These are phyloP conservation scores for Seriola dumerili DNA, from an alignment of 2,113 vertebrate genomes.

Conservation along the genomic window DNA sequence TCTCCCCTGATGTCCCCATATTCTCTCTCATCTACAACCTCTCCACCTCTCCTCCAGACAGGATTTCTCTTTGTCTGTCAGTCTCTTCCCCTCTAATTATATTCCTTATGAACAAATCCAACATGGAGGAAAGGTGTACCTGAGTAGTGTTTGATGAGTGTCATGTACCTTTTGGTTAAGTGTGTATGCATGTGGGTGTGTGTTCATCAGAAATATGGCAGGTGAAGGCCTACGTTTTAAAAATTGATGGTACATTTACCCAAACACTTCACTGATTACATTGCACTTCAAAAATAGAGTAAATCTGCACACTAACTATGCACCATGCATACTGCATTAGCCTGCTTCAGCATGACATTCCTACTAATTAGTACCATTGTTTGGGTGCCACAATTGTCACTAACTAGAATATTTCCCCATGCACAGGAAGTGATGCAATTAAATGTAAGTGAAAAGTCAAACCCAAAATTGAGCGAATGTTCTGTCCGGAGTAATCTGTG, in stretches of 20 bases:
- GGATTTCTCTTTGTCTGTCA: slow-evolving; percentile 1
- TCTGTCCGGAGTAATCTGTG: slow-evolving; percentile 3
- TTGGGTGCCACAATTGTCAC: slow-evolving; percentile 18
- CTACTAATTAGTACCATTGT: slow-evolving; percentile 26
- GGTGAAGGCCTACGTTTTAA: not conserved
- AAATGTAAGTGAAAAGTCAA: slow-evolving; percentile 32
- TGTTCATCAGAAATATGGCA: slow-evolving; percentile 15
- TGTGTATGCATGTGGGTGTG: not conserved
- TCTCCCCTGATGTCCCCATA: not conserved
- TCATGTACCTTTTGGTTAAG: not conserved
- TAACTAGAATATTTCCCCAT: slow-evolving; percentile 29
- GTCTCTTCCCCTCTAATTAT: not conserved
- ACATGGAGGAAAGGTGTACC: not conserved
- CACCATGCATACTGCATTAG: not conserved
- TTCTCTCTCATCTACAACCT: slow-evolving; percentile 14
- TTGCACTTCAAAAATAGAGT: slow-evolving; percentile 3
- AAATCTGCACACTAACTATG: not conserved
- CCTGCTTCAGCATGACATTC: not conserved
- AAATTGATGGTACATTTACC: not conserved
- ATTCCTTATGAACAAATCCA: not conserved
- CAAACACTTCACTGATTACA: not conserved
- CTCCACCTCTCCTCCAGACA: not conserved
- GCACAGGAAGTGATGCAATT: slow-evolving; percentile 59
- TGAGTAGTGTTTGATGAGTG: not conserved
- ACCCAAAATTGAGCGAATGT: not conserved